Percentiles rank a stretch among this genome's conserved stretches.
phyloP scores from a whole-genome alignment of 2,888 invertebrate species.

The Lasioglossum zephyrum region DNA sequence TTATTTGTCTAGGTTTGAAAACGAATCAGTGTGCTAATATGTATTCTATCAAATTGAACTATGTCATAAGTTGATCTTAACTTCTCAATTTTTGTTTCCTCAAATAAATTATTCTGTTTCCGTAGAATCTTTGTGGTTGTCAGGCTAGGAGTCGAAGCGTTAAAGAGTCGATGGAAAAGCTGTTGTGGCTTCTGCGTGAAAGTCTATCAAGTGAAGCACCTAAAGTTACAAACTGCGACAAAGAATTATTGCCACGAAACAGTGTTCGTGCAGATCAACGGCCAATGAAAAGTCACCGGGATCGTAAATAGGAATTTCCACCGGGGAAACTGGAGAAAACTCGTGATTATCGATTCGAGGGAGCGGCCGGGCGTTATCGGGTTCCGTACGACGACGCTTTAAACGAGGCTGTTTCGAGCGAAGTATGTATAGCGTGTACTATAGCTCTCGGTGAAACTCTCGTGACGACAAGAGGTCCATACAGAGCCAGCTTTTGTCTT shows the following conservation, averaged over 20 bases:
- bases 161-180: background rate
- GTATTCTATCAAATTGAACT: too few species aligned
- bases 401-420: background rate
- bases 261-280: background rate
- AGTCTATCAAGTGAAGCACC: background rate
- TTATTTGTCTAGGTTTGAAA: too few species aligned
- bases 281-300: background rate
- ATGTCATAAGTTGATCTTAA: too few species aligned
- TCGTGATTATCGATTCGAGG: constrained; percentile 15
- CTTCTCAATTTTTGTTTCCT: background rate
- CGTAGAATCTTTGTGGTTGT: background rate
- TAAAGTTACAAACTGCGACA: background rate
- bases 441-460: background rate
- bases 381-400: background rate
- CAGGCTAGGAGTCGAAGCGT: background rate
- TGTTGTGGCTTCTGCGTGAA: background rate
- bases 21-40: too few species aligned
- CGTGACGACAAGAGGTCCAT: background rate
- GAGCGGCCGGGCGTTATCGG: constrained; percentile 4
- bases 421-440: background rate
- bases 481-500: constrained; percentile 55
- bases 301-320: constrained; percentile 11
- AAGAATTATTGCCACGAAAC: background rate
- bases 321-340: background rate
- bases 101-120: background rate